These are phyloP conservation scores for Spondyliosoma cantharus DNA, from an alignment of 2,797 vertebrate genomes.

Conservation along the genomic window DNA sequence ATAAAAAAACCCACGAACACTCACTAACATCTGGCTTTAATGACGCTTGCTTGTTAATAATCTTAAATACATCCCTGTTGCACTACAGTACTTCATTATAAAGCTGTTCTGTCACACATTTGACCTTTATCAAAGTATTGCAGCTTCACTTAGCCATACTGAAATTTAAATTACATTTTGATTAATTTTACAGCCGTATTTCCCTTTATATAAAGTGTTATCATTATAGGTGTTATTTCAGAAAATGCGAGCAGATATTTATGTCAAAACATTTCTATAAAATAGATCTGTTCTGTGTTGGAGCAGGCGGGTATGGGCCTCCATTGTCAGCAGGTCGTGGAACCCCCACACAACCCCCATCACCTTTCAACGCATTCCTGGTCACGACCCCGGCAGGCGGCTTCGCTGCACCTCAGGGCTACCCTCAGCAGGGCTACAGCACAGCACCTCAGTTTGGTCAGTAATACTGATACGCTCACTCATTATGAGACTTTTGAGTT, in stretches of 20 bases:
- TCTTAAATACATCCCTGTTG: no score
- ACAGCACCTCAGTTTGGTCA: conserved; percentile 98
- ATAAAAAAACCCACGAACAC: no score
- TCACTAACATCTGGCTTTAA: no score
- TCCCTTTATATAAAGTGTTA: not conserved
- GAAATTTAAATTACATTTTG: no score
- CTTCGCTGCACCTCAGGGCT: conserved; percentile 96
- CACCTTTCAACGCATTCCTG: conserved; percentile 96
- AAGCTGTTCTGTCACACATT: no score
- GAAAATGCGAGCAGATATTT: not conserved
- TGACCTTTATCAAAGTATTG: no score
- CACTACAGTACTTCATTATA: not conserved
- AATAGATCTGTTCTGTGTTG: conserved; percentile 53
- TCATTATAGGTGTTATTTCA: not conserved
- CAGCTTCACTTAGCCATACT: no score
- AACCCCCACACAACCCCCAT: conserved; percentile 91
- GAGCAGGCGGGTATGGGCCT: conserved; percentile 92
- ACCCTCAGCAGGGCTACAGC: conserved; percentile 94
- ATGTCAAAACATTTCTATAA: conserved; percentile 11
- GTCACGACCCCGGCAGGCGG: conserved; percentile 94
- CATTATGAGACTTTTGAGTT: not conserved
- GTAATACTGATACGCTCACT: conserved; percentile 63
- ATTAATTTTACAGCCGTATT: no score
- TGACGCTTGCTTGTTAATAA: no score
- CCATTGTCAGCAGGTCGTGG: conserved; percentile 90